Conservation (phyloP, 2,888 invertebrate genomes). For the Strigamia transsilvanica region DNA sequence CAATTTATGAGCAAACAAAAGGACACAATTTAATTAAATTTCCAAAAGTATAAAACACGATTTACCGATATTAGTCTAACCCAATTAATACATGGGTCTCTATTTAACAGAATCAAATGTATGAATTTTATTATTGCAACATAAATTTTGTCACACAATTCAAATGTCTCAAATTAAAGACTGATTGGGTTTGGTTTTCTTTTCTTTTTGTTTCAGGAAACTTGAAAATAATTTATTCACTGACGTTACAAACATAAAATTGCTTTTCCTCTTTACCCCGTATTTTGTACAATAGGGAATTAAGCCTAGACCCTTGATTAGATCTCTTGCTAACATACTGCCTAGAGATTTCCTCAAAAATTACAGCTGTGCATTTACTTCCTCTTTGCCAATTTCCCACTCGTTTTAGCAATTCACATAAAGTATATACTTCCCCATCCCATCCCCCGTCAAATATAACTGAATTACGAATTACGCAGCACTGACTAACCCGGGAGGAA, state of each 20-base stretch:
- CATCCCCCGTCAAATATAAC: background rate
- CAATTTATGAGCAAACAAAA: slow-evolving; percentile 8
- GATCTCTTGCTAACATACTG: slow-evolving; percentile 2
- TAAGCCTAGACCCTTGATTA: slow-evolving; percentile 2
- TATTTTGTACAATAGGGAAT: background rate
- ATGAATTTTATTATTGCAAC: too few species aligned
- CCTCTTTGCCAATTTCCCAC: slow-evolving; percentile 2
- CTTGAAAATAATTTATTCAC: too few species aligned
- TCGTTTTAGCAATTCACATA: slow-evolving; percentile 1
- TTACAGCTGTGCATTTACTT: slow-evolving; percentile 6
- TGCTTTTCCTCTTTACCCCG: background rate
- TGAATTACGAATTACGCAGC: background rate
- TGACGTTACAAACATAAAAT: background rate
- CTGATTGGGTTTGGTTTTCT: too few species aligned
- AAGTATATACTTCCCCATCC: background rate
- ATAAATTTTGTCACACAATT: too few species aligned
- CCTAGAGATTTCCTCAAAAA: slow-evolving; percentile 8
- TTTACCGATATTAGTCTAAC: background rate
- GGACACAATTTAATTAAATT: background rate
- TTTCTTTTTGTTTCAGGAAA: too few species aligned
- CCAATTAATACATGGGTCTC: background rate
- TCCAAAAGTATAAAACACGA: background rate
- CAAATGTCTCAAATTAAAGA: background rate
- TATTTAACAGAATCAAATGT: too few species aligned
- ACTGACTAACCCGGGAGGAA: background rate